These are phyloP conservation scores for Pseudomyrmex flavicornis DNA, from an alignment of 1,140 invertebrate species.

Conservation along the genomic window DNA sequence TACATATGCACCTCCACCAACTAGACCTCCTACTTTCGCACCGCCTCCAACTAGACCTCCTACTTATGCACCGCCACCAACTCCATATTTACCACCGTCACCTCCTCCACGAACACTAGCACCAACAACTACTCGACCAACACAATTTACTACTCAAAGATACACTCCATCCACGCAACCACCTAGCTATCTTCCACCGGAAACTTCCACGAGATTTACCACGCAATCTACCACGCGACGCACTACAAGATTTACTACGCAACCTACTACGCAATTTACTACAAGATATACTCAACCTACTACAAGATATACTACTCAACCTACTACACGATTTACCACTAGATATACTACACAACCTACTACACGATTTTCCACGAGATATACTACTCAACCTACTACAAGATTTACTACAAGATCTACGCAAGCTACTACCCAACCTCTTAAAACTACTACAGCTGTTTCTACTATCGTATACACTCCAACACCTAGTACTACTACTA, in stretches of 20 bases:
- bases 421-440: conserved; percentile 16
- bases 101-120: neutral
- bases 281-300: conserved; percentile 4
- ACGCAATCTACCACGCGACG: neutral
- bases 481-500: neutral
- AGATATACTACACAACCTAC: neutral
- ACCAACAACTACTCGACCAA: neutral
- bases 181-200: neutral
- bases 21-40: neutral
- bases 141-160: conserved; percentile 5
- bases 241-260: neutral
- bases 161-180: conserved; percentile 18
- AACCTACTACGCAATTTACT: neutral
- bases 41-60: neutral
- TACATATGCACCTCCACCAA: neutral
- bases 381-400: neutral
- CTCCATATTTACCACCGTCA: neutral
- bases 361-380: neutral
- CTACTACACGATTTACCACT: neutral
- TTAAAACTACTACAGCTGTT: no score
- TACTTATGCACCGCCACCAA: no score
- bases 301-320: neutral
- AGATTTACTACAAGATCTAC: neutral
- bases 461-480: neutral
- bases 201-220: neutral